Evolutionary conservation across 2,113 vertebrate genomes (phyloP).

Genomic region (Thalassoma bifasciatum): DNA sequence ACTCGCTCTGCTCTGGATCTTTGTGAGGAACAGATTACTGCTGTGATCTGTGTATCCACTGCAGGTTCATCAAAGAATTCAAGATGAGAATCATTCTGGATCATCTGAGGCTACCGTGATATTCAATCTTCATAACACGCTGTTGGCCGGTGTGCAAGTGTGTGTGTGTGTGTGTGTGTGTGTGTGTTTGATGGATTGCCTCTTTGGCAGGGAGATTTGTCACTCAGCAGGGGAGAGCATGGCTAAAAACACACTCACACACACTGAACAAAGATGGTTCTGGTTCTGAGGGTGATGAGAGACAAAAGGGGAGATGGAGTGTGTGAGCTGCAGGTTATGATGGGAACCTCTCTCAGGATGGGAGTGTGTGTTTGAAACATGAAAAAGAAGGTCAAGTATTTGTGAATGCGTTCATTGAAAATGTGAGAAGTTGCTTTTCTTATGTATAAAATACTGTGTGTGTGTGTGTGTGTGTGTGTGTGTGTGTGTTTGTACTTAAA

Average conservation of each 20-base stretch:
- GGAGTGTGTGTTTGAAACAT: conserved; percentile 31
- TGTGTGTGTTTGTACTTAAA: neutral
- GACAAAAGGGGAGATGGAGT: neutral
- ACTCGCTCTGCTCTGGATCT: conserved; percentile 41
- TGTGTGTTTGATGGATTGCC: conserved; percentile 59
- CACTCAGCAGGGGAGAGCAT: conserved; percentile 64
- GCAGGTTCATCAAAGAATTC: conserved; percentile 26
- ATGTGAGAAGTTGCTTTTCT: neutral
- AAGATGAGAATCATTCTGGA: conserved; percentile 42
- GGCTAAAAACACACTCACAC: conserved; percentile 41
- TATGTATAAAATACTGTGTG: neutral
- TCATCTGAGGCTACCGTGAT: conserved; percentile 53
- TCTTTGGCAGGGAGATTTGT: conserved; percentile 73
- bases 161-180: conserved; percentile 22
- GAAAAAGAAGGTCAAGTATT: conserved; percentile 1
- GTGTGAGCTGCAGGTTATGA: conserved; percentile 29
- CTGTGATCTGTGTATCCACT: conserved; percentile 31
- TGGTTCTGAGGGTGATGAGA: conserved; percentile 46
- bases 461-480: too few species aligned
- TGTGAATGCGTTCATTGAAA: conserved; percentile 21
- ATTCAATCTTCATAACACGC: conserved; percentile 52
- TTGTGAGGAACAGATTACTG: conserved; percentile 59
- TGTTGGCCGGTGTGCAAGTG: neutral
- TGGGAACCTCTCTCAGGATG: conserved; percentile 9
- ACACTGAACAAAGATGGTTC: conserved; percentile 39